Base-by-base conservation (phyloP, 2,797 vertebrate genomes). In the Gadopsis marmoratus region DNA sequence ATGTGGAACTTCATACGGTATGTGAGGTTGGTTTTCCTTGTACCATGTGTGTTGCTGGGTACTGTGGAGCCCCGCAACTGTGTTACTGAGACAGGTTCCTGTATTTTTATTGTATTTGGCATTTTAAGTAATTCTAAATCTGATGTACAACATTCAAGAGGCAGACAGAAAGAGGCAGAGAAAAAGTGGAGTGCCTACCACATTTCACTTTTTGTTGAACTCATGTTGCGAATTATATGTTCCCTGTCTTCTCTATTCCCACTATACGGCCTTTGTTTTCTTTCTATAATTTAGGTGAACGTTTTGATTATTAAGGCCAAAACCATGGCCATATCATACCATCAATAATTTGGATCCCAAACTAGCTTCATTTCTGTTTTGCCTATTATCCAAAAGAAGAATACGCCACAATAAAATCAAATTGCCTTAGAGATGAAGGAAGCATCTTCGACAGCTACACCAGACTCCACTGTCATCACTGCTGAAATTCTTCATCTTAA, bases 1-100 rank as follows among this genome's bases (percentile, higher is more conserved):
- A 83, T 5, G 60, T 80, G 87, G 90, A 91, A 88, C 86, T 88
- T 75, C 87, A 88, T 77, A 85, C 86, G 16, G 74, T 72, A 63
- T 82, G 76, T 76, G 83, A 87, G 78, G 74, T 70, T 47, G 65
- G 21, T 23, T 83, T 82, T 62, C 73, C 71, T 78, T 39, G 76
- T 76, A 53, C 71, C 79, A 55, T 85, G 78, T 89, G 84, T 84
- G 66, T 81, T 71, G 14, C 50, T 63, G 77, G 11, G 79, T 21
- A 19, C 64, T 51, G 56, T 47, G 35, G 71, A 58, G 35, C 29
- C 67, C 65, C 1, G n/a, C 50, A 69, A 55, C 74, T 31, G 39
- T 43, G 45, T 71, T 76, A 58, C 67, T 29, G 26, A 80, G 61
- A 53, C 73, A 62, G 67, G 33, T 81, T 76, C 63, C 39, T 51